Base-by-base conservation (phyloP, 2,113 vertebrate genomes). In the Mustelus asterias region DNA sequence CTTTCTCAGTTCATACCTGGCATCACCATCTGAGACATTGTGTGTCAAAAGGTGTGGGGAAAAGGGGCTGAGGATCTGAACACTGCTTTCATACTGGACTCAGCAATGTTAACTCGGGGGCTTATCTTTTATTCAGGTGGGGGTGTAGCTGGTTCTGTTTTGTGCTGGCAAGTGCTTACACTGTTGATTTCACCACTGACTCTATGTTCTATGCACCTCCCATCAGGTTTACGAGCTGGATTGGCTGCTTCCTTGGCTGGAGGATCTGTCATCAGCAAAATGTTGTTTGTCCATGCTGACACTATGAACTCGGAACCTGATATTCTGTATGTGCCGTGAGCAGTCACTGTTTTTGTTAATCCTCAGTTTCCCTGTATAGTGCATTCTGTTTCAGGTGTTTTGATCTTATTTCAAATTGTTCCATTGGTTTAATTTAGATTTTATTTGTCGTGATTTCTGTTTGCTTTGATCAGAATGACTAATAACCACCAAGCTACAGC, bases 261-360 rank as follows among this genome's bases (percentile, higher is more conserved):
- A 88, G 97, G 98, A 78, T 99, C 99, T 0, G 98, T 99, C 96
- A 99, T 99, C 97, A 99, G 98, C 96, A 98, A 98, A 90, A 96
- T 96, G 1, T 97, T 99, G 69, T 96, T 99, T 96, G 99, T 99
- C 76, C 99, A 98, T 0, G 98, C 99, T 0, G 99, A 99, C 97
- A 98, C 99, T 0, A 99, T 99, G 96, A 98, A 97, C 97, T 98
- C 98, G 37, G 99, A 99, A 96, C 98, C 98, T 0, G 99, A 99
- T 96, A 98, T 98, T 97, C 97, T 99, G 99, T 99, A 96, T 99
- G 99, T 98, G 96, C 93, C 60, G 86, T 88, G 3, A 95, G 11
- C 26, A 67, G 76, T 8, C 95, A 96, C 13, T 14, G 33, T 54
- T 95, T 72, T 72, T 72, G 16, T 89, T 88, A 48, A 95, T 44